Evolutionary conservation across 2,113 vertebrate genomes (phyloP).

Genomic region (Nesoenas mayeri): DNA sequence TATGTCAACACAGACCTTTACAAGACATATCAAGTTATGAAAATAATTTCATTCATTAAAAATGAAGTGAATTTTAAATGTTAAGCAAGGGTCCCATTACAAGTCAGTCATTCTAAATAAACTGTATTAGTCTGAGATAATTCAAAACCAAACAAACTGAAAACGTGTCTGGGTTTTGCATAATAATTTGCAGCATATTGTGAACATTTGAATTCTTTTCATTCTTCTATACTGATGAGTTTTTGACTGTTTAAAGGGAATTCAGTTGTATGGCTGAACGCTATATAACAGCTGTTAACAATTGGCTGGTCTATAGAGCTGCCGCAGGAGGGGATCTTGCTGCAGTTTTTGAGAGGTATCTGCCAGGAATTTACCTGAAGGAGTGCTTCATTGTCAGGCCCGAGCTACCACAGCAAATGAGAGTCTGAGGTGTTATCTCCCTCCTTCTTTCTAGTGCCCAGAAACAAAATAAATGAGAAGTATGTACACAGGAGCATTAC

Average conservation of each 20-base stretch:
- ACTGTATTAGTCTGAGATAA: neutral
- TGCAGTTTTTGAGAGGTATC: neutral
- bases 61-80: neutral
- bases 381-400: neutral
- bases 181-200: neutral
- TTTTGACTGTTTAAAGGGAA: neutral
- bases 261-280: neutral
- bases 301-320: neutral
- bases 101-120: neutral
- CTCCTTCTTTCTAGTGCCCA: neutral
- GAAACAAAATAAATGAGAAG: neutral
- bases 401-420: neutral
- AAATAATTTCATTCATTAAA: slow-evolving; percentile 15
- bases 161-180: neutral
- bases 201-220: neutral
- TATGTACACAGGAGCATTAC: neutral
- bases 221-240: neutral
- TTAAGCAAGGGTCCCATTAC: neutral
- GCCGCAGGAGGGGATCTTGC: neutral
- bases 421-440: neutral
- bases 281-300: neutral
- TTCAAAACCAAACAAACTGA: neutral
- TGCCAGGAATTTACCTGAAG: neutral
- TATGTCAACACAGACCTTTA: neutral
- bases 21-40: neutral